Base-by-base conservation (phyloP, 1,140 invertebrate species). In the Drosophila pectinifera region DNA sequence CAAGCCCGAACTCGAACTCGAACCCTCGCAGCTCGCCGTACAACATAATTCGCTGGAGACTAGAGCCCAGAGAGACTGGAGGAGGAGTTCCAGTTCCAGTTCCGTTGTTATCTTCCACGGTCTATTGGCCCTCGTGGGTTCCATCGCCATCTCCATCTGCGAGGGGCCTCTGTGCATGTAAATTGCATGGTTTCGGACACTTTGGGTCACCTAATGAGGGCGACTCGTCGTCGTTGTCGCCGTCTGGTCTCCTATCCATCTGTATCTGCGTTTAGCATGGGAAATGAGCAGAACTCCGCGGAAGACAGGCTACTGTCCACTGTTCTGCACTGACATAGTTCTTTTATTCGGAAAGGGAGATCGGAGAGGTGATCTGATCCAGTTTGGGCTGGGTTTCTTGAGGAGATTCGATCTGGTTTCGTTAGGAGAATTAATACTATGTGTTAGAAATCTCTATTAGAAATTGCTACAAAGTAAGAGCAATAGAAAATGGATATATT, bases 131-230 rank as follows among this genome's bases (percentile, higher is more conserved):
- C 67, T 76, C 72, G 75, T 72, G 82, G 81, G 65, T 80, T 79
- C 55, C 65, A 67, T 70, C 54, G 48, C 48, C 28, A 49, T 49
- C 46, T 49, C 26, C 46, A 49, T 80, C 38, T 54, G 54, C 61
- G 80, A 89, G 65, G 58, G 80, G 77, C 80, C 61, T 65, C 77
- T 89, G 56, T 73, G 85, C 84, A 89, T 89, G 80, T 84, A 89
- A 89, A 89, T 89, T 80, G 84, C 85, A 89, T 89, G 80, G 73
- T 89, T 89, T 65, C 73, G 63, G 80, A 89, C 84, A 88, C 84
- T 83, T 88, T 83, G 84, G 82, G 79, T 88, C 84, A 89, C 54
- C 79, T 88, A 88, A 88, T 88, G 83, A 88, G 83, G 79, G 72
- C 83, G 83, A 57, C 72, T 68, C 63, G 67, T 26, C 26, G 38